A percentile compares a stretch with the other conserved stretches of the same genome.
phyloP scores from a whole-genome alignment of 2,888 invertebrate species.

The Pyrochroa serraticornis region DNA sequence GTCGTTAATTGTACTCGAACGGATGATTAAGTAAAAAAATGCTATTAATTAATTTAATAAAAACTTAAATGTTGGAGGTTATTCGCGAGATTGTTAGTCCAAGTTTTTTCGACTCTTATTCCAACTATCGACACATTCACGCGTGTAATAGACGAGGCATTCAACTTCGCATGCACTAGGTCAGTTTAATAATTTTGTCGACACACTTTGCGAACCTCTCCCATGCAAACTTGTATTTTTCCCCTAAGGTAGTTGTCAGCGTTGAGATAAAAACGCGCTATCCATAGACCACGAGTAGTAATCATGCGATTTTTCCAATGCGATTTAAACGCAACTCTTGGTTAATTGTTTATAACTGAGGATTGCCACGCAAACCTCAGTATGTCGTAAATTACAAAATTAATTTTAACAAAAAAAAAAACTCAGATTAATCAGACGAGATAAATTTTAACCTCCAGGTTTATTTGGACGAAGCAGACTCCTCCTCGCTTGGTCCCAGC shows the following conservation, averaged over 20 bases:
- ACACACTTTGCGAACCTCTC: conserved; percentile 30
- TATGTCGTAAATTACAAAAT: conserved; percentile 11
- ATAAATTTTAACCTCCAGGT: conserved; percentile 12
- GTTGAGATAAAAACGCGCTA: conserved; percentile 22
- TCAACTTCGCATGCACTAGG: conserved; percentile 31
- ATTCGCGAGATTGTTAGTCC: conserved; percentile 20
- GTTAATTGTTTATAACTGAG: conserved; percentile 13
- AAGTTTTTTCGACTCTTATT: conserved; percentile 5
- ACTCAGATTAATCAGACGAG: conserved; percentile 17
- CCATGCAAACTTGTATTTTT: conserved; percentile 27
- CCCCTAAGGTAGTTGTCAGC: conserved; percentile 26
- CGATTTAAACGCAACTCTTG: conserved; percentile 1
- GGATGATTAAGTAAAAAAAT: conserved; percentile 18
- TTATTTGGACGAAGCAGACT: conserved; percentile 4
- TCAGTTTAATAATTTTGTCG: conserved; percentile 31
- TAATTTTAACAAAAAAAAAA: conserved; percentile 12
- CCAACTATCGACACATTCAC: conserved; percentile 18
- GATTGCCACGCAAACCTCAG: no score
- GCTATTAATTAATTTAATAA: conserved; percentile 17
- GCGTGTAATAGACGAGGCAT: conserved; percentile 25
- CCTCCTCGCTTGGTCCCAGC: background rate
- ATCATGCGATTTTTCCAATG: conserved; percentile 24
- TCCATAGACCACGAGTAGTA: conserved; percentile 19
- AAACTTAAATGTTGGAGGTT: conserved; percentile 16
- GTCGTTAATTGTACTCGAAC: conserved; percentile 14